Evolutionary conservation across 2,888 invertebrate species (phyloP).

Genomic region (Allygus modestus): DNA sequence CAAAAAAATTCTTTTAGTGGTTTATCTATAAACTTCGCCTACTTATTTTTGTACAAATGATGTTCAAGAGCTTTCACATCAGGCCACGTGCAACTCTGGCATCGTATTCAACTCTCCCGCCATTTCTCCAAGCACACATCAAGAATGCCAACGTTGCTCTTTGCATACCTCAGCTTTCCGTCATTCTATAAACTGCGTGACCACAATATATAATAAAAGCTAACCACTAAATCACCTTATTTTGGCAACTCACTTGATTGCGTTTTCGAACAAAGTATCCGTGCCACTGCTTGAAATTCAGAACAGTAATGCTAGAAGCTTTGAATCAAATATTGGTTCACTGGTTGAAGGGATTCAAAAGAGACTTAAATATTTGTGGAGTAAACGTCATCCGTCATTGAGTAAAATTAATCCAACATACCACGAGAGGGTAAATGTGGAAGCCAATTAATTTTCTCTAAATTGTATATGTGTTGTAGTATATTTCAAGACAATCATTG

Average conservation of each 20-base stretch:
- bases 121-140: slow-evolving; percentile 16
- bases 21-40: no score
- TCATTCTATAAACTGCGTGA: slow-evolving; percentile 43
- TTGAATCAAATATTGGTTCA: background rate
- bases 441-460: no score
- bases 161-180: slow-evolving; percentile 43
- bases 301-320: background rate
- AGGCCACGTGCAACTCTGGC: background rate
- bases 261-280: background rate
- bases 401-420: no score
- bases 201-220: slow-evolving; percentile 1
- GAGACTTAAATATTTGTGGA: no score
- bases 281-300: background rate
- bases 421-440: no score
- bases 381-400: no score
- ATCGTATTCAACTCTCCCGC: slow-evolving; percentile 31
- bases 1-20: no score
- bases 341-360: no score
- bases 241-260: background rate
- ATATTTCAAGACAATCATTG: no score
- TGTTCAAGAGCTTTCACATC: background rate
- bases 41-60: no score
- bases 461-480: no score
- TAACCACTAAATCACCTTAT: slow-evolving; percentile 24
- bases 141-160: background rate